Percentiles rank a stretch among this genome's conserved stretches.
These are phyloP conservation scores for Elmis aenea DNA, from an alignment of 2,888 invertebrate genomes.

Conservation along the genomic window DNA sequence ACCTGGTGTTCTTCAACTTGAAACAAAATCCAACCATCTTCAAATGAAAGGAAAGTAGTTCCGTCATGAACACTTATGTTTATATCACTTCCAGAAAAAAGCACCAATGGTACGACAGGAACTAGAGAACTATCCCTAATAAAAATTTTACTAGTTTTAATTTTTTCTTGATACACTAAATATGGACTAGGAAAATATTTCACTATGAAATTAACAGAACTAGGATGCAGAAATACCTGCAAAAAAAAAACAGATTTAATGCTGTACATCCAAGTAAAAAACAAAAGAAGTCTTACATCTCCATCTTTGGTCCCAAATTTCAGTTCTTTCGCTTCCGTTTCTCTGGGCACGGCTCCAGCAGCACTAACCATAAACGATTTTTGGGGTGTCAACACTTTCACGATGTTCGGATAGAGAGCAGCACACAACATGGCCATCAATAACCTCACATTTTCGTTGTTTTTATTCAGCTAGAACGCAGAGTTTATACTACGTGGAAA, in stretches of 20 bases:
- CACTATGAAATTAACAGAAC: conserved; percentile 65
- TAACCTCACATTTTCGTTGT: conserved; percentile 70
- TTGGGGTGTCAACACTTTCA: conserved; percentile 75
- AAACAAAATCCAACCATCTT: conserved; percentile 79
- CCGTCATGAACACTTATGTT: conserved; percentile 69
- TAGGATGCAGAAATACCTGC: conserved; percentile 63
- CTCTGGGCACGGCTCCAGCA: conserved; percentile 68
- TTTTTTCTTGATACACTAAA: conserved; percentile 77
- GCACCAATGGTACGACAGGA: conserved; percentile 65
- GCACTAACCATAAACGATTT: conserved; percentile 70
- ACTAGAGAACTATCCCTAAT: conserved; percentile 79
- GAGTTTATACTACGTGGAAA: neutral
- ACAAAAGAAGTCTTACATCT: conserved; percentile 49
- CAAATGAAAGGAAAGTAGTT: conserved; percentile 66
- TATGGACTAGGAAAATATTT: conserved; percentile 69
- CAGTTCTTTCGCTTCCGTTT: conserved; percentile 65
- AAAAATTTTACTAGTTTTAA: conserved; percentile 73
- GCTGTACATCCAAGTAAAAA: conserved; percentile 3
- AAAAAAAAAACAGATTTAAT: conserved; percentile 15
- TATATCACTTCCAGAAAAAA: conserved; percentile 70
- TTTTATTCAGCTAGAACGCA: conserved; percentile 60
- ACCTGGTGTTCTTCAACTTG: conserved; percentile 72
- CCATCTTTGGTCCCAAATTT: conserved; percentile 71
- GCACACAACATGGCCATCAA: conserved; percentile 82
- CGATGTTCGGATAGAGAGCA: conserved; percentile 89